phyloP scores from a whole-genome alignment of 2,113 vertebrate genomes.

The Paramisgurnus dabryanus region DNA sequence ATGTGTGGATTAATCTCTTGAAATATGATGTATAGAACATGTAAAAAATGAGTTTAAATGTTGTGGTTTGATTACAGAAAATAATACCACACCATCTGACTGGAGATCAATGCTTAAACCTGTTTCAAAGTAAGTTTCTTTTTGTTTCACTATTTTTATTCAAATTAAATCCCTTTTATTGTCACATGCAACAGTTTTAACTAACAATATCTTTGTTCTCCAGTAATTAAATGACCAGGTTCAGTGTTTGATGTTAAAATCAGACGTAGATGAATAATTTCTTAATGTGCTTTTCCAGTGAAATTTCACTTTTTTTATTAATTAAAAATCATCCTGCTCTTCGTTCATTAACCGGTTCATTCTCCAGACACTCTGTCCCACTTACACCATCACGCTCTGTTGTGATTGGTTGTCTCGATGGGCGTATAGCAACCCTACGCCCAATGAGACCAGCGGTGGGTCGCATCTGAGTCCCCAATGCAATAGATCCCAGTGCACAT shows the following conservation, averaged over 20 bases:
- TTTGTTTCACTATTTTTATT: too few relatives aligned
- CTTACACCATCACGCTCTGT: slow-evolving; percentile 63
- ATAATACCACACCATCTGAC: slow-evolving; percentile 68
- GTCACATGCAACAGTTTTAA: too few relatives aligned
- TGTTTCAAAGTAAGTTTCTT: slow-evolving; percentile 72
- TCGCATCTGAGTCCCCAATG: slow-evolving; percentile 57
- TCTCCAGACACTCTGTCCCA: slow-evolving; percentile 63
- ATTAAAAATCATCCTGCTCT: slow-evolving; percentile 42
- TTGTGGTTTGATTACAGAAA: slow-evolving; percentile 48
- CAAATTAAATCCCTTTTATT: too few relatives aligned
- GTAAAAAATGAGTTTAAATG: background rate
- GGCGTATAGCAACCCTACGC: slow-evolving; percentile 42
- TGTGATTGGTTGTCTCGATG: slow-evolving; percentile 54
- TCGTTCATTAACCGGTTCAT: slow-evolving; percentile 51
- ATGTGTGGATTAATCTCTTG: too few relatives aligned
- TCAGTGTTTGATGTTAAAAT: background rate
- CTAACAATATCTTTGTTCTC: background rate
- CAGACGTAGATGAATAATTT: background rate
- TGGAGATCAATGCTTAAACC: slow-evolving; percentile 89
- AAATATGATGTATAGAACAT: too few relatives aligned
- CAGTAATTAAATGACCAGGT: background rate
- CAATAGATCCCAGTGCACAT: slow-evolving; percentile 50
- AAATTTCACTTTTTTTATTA: background rate
- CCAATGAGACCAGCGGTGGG: slow-evolving; percentile 60
- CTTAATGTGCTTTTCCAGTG: background rate